Evolutionary conservation across 1,140 invertebrate genomes (phyloP).

Genomic region (Pseudomyrmex flavicornis): DNA sequence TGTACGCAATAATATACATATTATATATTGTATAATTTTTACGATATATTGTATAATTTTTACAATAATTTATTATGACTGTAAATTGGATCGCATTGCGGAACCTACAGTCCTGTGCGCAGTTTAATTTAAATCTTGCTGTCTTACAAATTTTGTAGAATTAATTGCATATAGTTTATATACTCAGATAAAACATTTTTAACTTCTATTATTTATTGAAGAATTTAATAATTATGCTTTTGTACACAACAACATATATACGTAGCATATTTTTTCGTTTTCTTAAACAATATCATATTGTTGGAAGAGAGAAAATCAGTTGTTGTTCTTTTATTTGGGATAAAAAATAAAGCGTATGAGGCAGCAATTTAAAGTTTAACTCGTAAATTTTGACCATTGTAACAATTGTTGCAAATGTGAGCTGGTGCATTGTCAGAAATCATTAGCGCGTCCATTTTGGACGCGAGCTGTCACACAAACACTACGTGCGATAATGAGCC

Average conservation of each 20-base stretch:
- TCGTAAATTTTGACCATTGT: no score
- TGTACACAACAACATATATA: neutral
- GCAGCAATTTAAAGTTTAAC: no score
- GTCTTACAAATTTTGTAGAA: no score
- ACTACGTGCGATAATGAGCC: no score
- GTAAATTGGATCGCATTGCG: neutral
- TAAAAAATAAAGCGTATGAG: no score
- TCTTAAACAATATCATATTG: slow-evolving; percentile 1
- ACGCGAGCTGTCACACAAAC: no score
- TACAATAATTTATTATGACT: neutral
- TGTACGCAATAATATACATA: neutral
- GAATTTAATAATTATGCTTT: slow-evolving; percentile 1
- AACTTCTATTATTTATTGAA: neutral
- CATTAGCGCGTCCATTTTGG: no score
- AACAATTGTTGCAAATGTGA: no score
- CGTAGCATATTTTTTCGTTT: neutral
- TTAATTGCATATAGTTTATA: no score
- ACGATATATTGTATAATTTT: neutral
- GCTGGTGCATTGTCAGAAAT: no score
- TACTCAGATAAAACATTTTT: no score
- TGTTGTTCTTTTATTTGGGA: neutral
- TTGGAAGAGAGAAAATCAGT: neutral
- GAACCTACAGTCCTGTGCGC: neutral
- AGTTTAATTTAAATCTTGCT: neutral
- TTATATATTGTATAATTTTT: neutral